Conservation (phyloP, 2,797 vertebrate species). For the Mormyrus proboscirostris region DNA sequence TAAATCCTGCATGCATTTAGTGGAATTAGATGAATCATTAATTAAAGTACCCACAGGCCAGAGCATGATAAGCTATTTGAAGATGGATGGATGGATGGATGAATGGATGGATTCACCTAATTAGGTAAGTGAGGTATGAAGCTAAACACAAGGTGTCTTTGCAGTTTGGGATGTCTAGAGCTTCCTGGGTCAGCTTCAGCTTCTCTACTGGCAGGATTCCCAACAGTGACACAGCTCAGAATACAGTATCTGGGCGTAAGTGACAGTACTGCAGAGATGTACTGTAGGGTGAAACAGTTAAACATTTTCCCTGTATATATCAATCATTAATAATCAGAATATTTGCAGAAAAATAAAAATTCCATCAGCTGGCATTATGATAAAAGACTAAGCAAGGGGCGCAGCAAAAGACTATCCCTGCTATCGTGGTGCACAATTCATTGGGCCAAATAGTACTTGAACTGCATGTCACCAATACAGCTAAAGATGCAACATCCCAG, state of each 20-base stretch:
- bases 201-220: background rate
- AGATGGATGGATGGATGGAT: background rate
- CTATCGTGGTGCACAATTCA: background rate
- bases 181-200: background rate
- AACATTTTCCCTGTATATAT: background rate
- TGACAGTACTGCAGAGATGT: background rate
- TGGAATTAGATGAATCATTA: conserved; percentile 1
- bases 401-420: background rate
- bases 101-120: background rate
- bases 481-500: background rate
- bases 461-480: background rate
- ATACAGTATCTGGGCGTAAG: background rate
- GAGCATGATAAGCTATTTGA: background rate
- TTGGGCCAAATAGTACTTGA: background rate
- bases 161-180: background rate
- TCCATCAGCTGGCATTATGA: background rate
- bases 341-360: background rate
- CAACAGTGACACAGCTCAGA: background rate
- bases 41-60: background rate
- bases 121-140: background rate
- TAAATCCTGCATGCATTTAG: conserved; percentile 8
- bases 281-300: background rate
- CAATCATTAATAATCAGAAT: background rate
- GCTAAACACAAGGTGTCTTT: background rate
- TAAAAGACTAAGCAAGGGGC: background rate